Conservation (phyloP, 2,113 vertebrate species). For the Falcunculus frontatus region DNA sequence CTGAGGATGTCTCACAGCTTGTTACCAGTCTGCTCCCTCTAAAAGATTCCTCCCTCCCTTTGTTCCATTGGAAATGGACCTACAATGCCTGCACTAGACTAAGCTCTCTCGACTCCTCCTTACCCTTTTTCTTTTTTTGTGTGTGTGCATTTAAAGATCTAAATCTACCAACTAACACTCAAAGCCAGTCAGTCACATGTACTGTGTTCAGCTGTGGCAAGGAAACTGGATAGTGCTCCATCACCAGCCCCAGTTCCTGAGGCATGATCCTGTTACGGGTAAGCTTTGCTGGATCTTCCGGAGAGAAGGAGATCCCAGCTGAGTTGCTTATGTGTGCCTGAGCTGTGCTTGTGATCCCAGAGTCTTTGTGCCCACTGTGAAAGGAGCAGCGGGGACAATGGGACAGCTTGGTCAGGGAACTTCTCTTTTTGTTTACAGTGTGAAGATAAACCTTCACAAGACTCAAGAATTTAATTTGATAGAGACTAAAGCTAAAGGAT, state of each 20-base stretch:
- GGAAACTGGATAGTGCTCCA: neutral
- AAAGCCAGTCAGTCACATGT: neutral
- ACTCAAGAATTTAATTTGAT: neutral
- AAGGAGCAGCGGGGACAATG: neutral
- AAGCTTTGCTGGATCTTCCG: neutral
- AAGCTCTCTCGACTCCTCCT: neutral
- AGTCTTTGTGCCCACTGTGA: neutral
- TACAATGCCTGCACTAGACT: neutral
- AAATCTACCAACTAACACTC: neutral
- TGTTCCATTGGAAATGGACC: neutral
- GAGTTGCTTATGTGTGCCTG: neutral
- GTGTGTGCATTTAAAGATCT: neutral
- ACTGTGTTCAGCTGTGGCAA: neutral
- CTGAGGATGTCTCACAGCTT: neutral
- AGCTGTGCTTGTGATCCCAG: accelerated
- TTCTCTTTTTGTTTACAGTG: neutral
- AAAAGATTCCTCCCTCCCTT: neutral
- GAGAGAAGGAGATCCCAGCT: neutral
- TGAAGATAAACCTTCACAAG: neutral
- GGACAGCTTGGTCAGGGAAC: neutral
- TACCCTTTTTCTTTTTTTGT: neutral
- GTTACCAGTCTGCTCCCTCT: neutral
- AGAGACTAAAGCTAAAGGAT: neutral
- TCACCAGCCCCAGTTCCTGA: neutral
- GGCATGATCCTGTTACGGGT: neutral